phyloP scores from a whole-genome alignment of 2,797 vertebrate genomes.

The Acipenser ruthenus region DNA sequence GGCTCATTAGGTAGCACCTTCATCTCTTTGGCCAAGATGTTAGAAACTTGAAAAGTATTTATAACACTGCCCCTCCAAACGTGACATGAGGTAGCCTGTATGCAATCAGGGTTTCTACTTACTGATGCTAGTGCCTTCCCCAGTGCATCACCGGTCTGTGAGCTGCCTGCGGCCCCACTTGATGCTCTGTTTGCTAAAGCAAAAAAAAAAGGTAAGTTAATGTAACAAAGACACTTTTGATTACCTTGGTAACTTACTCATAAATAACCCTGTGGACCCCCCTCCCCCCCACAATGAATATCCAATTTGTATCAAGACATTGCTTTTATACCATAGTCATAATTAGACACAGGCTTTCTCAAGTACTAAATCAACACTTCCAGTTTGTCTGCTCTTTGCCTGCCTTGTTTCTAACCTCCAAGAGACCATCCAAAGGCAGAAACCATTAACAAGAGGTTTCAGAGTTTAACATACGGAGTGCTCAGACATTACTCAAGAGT shows the following conservation, averaged over 20 bases:
- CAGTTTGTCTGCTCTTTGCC: background rate
- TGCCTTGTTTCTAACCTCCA: background rate
- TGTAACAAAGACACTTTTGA: conserved; percentile 5
- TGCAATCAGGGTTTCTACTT: conserved; percentile 41
- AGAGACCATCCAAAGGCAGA: background rate
- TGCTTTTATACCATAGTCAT: conserved; percentile 4
- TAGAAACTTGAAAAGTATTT: too few relatives aligned
- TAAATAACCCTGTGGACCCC: background rate
- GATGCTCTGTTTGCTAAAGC: conserved; percentile 74
- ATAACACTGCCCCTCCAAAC: too few relatives aligned
- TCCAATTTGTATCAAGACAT: conserved; percentile 15
- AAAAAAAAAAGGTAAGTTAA: conserved; percentile 4
- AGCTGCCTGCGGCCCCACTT: conserved; percentile 74
- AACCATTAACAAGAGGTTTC: background rate
- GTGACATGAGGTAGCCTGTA: too few relatives aligned
- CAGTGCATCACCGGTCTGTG: conserved; percentile 92
- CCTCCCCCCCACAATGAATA: too few relatives aligned
- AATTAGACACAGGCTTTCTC: conserved; percentile 17
- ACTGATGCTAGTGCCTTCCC: conserved; percentile 95
- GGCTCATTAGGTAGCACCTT: too few relatives aligned
- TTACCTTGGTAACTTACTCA: background rate
- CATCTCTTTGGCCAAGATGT: too few relatives aligned
- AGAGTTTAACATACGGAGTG: background rate
- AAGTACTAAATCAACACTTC: conserved; percentile 8
- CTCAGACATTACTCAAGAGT: background rate